These are phyloP conservation scores for Siderastrea siderea DNA, from an alignment of 92 coral and sea anemone genomes.

Conservation along the genomic window DNA sequence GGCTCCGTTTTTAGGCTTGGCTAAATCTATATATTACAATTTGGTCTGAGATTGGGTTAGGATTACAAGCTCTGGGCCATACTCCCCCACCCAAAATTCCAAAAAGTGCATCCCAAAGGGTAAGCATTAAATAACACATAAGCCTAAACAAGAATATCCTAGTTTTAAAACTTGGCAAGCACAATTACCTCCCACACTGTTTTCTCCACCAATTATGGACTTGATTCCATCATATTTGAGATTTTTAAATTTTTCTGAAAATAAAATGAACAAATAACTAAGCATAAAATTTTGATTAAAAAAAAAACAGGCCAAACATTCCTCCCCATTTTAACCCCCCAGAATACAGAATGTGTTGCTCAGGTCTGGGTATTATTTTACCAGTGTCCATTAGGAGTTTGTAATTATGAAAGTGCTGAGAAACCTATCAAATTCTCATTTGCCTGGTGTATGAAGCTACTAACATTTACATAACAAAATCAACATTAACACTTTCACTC, in stretches of 20 bases:
- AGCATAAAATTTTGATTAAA: neutral
- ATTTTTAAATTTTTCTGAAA: conserved; percentile 81
- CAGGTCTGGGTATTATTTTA: neutral
- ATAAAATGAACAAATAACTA: neutral
- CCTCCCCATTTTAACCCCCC: too few species aligned
- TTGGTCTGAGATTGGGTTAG: too few species aligned
- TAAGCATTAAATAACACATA: too few species aligned
- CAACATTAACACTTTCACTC: too few species aligned
- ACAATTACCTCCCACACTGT: conserved; percentile 70
- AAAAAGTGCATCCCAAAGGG: too few species aligned
- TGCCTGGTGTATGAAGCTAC: neutral
- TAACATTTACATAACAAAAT: neutral
- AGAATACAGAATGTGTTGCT: neutral
- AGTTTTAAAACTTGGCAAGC: neutral
- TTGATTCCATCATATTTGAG: conserved; percentile 92
- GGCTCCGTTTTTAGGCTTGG: too few species aligned
- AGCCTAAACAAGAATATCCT: too few species aligned
- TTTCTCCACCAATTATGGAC: conserved; percentile 91
- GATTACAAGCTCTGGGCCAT: too few species aligned
- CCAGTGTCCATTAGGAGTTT: neutral
- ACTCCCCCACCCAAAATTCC: too few species aligned
- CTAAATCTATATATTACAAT: too few species aligned
- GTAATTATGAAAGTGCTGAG: neutral
- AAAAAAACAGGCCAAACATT: neutral
- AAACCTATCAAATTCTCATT: neutral